Evolutionary conservation across 2,888 invertebrate species (phyloP), one percentile per base, ranked within the genome.

Genomic region (Tholera decimalis): DNA sequence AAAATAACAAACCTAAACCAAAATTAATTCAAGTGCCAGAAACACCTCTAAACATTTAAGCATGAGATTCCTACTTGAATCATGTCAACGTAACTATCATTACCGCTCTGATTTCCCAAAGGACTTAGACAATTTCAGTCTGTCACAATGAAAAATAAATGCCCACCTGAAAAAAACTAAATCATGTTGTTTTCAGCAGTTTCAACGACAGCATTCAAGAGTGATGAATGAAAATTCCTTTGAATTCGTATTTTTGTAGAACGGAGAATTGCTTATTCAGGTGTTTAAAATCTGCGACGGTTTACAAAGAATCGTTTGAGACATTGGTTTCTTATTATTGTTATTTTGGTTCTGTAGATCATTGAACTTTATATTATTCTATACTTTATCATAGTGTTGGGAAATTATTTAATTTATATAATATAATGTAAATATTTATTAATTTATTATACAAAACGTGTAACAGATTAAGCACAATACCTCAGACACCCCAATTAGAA

Each of bases 101-200:
- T 58, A 57, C 53, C 54, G 3, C n/a, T 8, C n/a, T 57, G 70
- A 77, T 77, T 77, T 77, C 77, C 77, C 77, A 0, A 65, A 28
- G 59, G 59, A 22, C 33, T 15, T 46, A 30, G 47, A 67, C 71
- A 77, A 79, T 79, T 59, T 61, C 49, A 37, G 33, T 4, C 47
- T 71, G 66, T 54, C 77, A 50, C 49, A 8, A 18, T 63, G 62
- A 79, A 71, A 73, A 81, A 54, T 84, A 77, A 57, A 78, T 53
- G 22, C 3, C 22, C 11, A 30, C 49, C 58, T 44, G 57, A 22
- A 65, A 70, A 61, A 54, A 61, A 44, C 58, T 33, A 35, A 71
- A 63, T 75, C 65, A 70, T 64, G 57, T 65, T 35, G 57, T 53
- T 74, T 61, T 59, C 30, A 67, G n/a, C 13, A 35, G 37, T 64